A percentile compares a stretch with the other conserved stretches of the same genome.
These are phyloP conservation scores for Lasioglossum leucozonium DNA, from an alignment of 2,888 invertebrate species.

Conservation along the genomic window DNA sequence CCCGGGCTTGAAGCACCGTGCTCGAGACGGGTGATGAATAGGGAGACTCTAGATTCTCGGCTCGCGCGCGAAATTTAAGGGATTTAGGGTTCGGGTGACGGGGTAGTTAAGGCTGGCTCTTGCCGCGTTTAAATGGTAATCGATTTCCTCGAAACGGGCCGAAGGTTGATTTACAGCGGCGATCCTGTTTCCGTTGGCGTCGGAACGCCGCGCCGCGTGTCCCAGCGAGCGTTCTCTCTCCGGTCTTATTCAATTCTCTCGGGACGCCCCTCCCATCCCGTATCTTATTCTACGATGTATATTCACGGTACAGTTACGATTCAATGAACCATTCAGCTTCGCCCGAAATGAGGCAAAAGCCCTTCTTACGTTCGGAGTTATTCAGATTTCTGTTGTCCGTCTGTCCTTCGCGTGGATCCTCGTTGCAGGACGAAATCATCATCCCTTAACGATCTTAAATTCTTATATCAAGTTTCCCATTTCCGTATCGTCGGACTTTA, in stretches of 20 bases:
- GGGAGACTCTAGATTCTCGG: not conserved
- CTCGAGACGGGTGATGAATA: not conserved
- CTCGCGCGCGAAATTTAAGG: not conserved
- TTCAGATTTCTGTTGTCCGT: conserved; percentile 3
- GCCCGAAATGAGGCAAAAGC: not conserved
- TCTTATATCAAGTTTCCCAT: not conserved
- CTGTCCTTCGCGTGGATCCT: not conserved
- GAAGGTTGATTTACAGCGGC: conserved; percentile 10
- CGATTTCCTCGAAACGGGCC: conserved; percentile 29
- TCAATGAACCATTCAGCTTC: conserved; percentile 4
- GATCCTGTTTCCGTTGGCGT: conserved; percentile 16
- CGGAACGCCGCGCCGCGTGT: not conserved
- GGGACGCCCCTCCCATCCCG: not conserved
- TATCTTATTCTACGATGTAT: conserved; percentile 7
- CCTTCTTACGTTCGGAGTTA: not conserved
- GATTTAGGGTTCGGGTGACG: conserved; percentile 24
- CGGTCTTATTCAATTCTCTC: conserved; percentile 11
- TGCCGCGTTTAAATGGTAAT: conserved; percentile 42
- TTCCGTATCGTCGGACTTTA: no score
- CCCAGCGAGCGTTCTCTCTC: not conserved
- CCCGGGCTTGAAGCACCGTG: not conserved
- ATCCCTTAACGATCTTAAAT: not conserved
- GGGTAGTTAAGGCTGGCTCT: conserved; percentile 27
- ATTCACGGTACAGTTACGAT: conserved; percentile 17
- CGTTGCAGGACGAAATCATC: no score